phyloP scores from a whole-genome alignment of 2,888 invertebrate species.

The Deroplatys truncata region DNA sequence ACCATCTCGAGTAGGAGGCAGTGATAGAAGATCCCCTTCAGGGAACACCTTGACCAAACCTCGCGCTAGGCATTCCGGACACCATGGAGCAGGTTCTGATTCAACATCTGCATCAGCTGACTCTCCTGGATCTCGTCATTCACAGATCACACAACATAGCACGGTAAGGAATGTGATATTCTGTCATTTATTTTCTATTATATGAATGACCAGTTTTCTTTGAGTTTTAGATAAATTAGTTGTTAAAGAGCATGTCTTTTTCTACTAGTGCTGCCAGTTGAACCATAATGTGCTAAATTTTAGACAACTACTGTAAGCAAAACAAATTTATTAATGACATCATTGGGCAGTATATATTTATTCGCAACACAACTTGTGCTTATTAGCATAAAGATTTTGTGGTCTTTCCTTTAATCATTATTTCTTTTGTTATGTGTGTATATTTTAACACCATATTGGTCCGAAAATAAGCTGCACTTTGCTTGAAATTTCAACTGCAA shows the following conservation, averaged over 20 bases:
- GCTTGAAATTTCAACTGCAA: no score
- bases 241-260: no score
- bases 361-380: no score
- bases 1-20: slow-evolving; percentile 4
- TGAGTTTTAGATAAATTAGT: not conserved
- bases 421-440: no score
- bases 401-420: no score
- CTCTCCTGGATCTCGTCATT: slow-evolving; percentile 59
- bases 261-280: no score
- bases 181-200: slow-evolving; percentile 4
- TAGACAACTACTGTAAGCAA: not conserved
- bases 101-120: slow-evolving; percentile 65
- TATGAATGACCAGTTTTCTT: not conserved
- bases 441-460: no score
- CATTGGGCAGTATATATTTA: no score
- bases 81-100: slow-evolving; percentile 50
- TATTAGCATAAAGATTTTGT: no score
- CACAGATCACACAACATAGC: slow-evolving; percentile 48
- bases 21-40: slow-evolving; percentile 13
- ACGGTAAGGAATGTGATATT: slow-evolving; percentile 41
- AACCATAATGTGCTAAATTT: not conserved
- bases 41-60: not conserved
- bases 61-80: not conserved
- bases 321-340: no score
- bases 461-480: no score